phyloP scores from a whole-genome alignment of 1,140 invertebrate genomes.

The Orussus abietinus region DNA sequence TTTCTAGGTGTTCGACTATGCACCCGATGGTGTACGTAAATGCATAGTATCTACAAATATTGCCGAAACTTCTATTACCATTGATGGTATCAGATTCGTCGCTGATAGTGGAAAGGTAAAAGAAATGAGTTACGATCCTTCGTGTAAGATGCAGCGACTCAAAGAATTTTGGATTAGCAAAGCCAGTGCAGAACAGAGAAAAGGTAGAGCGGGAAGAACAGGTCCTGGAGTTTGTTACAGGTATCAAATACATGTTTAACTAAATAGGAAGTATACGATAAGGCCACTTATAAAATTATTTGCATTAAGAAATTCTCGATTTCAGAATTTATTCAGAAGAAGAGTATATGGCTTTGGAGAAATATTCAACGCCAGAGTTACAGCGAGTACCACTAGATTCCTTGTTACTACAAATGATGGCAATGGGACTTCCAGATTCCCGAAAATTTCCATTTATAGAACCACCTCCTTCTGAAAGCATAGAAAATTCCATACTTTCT shows the following conservation, averaged over 20 bases:
- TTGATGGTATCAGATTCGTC: slow-evolving; percentile 97
- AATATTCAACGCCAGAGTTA: slow-evolving; percentile 86
- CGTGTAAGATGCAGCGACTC: slow-evolving; percentile 80
- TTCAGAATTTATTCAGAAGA: slow-evolving; percentile 86
- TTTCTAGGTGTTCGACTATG: slow-evolving; percentile 87
- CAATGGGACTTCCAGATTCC: slow-evolving; percentile 89
- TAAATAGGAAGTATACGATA: too few relatives aligned
- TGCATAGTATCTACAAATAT: slow-evolving; percentile 99
- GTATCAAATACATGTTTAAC: slow-evolving; percentile 38
- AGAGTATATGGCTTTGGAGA: slow-evolving; percentile 73
- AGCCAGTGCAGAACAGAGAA: slow-evolving; percentile 95
- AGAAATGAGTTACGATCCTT: slow-evolving; percentile 92
- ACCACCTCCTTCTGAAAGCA: slow-evolving; percentile 71
- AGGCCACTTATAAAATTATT: too few relatives aligned
- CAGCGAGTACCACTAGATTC: slow-evolving; percentile 90
- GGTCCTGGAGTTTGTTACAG: slow-evolving; percentile 57
- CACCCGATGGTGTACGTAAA: slow-evolving; percentile 92
- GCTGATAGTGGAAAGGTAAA: slow-evolving; percentile 96
- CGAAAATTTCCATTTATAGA: slow-evolving; percentile 95
- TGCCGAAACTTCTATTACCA: slow-evolving; percentile 98
- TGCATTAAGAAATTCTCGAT: not conserved
- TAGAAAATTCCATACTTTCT: slow-evolving; percentile 83
- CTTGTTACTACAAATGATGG: slow-evolving; percentile 89
- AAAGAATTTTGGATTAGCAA: slow-evolving; percentile 97
- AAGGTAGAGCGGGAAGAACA: slow-evolving; percentile 87